These are phyloP conservation scores for Rhipidura dahli DNA, from an alignment of 2,113 vertebrate species.

Conservation along the genomic window DNA sequence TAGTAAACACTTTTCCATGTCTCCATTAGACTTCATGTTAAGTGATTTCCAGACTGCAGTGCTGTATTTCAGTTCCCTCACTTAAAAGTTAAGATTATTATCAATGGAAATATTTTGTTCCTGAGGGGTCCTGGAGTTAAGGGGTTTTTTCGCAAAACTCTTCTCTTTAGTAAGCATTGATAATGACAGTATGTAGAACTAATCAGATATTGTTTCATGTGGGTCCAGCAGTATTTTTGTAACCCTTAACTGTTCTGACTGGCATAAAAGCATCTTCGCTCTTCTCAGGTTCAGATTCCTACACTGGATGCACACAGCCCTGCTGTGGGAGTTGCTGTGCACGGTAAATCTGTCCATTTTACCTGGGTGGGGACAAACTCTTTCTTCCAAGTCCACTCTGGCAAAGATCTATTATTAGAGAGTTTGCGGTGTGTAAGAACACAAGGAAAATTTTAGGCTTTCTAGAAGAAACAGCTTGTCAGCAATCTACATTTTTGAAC, in stretches of 20 bases:
- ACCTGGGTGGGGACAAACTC: too few species aligned
- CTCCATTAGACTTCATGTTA: neutral
- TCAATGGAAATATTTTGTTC: neutral
- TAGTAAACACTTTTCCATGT: neutral
- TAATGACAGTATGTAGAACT: neutral
- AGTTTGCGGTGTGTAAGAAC: neutral
- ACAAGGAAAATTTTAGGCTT: neutral
- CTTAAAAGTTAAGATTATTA: neutral
- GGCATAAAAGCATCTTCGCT: neutral
- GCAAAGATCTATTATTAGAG: neutral
- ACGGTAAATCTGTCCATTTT: neutral
- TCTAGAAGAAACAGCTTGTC: neutral
- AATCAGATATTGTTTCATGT: rapidly evolving
- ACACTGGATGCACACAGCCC: neutral
- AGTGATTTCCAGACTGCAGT: neutral
- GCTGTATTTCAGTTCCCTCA: neutral
- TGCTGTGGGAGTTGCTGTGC: neutral
- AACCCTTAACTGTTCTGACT: neutral
- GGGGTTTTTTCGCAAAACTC: rapidly evolving
- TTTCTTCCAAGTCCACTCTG: neutral
- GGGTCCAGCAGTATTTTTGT: neutral
- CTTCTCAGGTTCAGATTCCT: neutral
- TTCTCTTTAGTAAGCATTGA: neutral
- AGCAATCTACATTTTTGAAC: neutral
- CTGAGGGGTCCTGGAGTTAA: neutral